Percentiles rank a stretch among this genome's conserved stretches.
Evolutionary conservation across 2,113 vertebrate genomes (phyloP).

Genomic region (Lucifuga dentata): DNA sequence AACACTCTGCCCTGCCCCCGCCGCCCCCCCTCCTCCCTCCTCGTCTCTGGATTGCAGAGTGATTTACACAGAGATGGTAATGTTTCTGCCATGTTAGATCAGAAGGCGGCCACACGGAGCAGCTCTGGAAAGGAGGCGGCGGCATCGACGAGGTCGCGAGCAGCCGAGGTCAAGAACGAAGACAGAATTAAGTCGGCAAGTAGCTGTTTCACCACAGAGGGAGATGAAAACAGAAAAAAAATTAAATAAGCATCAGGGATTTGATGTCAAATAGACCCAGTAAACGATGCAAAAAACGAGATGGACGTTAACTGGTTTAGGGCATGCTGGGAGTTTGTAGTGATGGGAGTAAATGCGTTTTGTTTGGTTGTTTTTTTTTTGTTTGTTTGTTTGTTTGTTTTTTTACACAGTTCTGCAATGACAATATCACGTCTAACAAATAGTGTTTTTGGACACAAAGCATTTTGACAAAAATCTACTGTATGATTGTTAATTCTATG

Average conservation of each 20-base stretch:
- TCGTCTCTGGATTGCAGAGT: constrained; percentile 9
- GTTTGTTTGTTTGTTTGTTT: too few species aligned
- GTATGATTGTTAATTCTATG: too few species aligned
- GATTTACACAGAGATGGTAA: constrained; percentile 33
- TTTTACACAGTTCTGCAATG: too few species aligned
- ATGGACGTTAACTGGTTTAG: too few species aligned
- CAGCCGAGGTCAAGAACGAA: background rate
- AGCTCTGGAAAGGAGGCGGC: constrained; percentile 3
- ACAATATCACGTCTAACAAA: too few species aligned
- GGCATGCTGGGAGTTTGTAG: too few species aligned
- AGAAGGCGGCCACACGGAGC: background rate
- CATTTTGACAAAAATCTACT: too few species aligned
- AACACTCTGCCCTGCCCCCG: background rate
- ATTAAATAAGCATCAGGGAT: background rate
- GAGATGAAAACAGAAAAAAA: background rate
- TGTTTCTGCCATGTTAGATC: constrained; percentile 29
- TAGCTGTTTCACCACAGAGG: background rate
- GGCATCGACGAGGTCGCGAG: background rate
- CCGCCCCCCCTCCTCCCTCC: background rate
- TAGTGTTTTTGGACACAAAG: too few species aligned
- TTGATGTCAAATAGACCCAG: background rate
- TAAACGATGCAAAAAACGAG: too few species aligned
- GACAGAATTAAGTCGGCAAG: constrained; percentile 7
- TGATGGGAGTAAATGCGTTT: too few species aligned
- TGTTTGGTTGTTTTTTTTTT: too few species aligned